Evolutionary conservation across 2,888 invertebrate genomes (phyloP).

Genomic region (Drosophila heteroneura): DNA sequence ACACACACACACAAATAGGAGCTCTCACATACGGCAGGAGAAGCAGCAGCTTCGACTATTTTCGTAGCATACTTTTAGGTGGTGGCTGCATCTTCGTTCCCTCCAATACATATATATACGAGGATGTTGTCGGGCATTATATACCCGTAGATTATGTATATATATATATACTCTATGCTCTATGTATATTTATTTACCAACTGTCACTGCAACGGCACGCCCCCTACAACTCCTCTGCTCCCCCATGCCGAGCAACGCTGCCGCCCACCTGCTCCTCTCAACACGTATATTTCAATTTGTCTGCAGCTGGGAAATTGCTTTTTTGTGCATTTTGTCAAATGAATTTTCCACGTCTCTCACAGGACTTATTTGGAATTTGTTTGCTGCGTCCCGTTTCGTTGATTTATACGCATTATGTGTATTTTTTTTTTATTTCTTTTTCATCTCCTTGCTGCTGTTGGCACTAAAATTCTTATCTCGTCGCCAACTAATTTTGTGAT

Average conservation of each 20-base stretch:
- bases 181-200: constrained; percentile 68
- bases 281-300: constrained; percentile 78
- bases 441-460: constrained; percentile 24
- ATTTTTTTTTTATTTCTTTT: neutral
- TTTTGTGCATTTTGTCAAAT: constrained; percentile 82
- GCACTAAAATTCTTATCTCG: constrained; percentile 78
- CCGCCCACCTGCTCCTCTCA: constrained; percentile 37
- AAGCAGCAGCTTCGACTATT: constrained; percentile 70
- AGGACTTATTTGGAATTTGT: constrained; percentile 79
- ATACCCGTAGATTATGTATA: constrained; percentile 21
- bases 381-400: constrained; percentile 63
- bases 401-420: constrained; percentile 76
- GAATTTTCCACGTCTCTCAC: constrained; percentile 79
- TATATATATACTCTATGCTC: constrained; percentile 5
- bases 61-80: constrained; percentile 80
- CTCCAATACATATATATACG: constrained; percentile 14
- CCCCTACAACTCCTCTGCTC: constrained; percentile 16
- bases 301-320: constrained; percentile 81
- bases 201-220: constrained; percentile 73
- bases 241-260: neutral
- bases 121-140: constrained; percentile 40
- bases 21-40: constrained; percentile 67
- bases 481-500: constrained; percentile 79
- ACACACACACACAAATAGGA: constrained; percentile 44
- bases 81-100: constrained; percentile 75